Evolutionary conservation across 2,113 vertebrate genomes (phyloP).

Genomic region (Dasyornis broadbenti): DNA sequence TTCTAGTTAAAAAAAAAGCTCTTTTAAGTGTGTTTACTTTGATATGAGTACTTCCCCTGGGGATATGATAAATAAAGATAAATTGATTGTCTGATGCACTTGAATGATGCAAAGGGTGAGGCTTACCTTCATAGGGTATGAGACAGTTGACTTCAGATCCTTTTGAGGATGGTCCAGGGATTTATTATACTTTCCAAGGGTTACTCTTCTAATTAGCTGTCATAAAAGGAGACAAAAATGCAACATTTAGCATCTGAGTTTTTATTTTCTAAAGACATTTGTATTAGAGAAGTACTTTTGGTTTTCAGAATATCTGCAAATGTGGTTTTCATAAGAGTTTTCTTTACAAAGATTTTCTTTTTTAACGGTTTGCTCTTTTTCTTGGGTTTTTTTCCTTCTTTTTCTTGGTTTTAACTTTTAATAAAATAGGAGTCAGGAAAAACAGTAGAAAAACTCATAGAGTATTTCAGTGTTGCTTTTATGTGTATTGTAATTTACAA

Average conservation of each 20-base stretch:
- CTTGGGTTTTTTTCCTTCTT: rapidly evolving
- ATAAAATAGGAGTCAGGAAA: background rate
- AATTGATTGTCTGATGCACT: rapidly evolving
- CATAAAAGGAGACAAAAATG: background rate
- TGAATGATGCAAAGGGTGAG: background rate
- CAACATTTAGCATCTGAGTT: background rate
- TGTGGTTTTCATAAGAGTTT: background rate
- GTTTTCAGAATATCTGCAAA: background rate
- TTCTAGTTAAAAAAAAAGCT: rapidly evolving
- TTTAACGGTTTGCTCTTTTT: background rate
- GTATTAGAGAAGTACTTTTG: background rate
- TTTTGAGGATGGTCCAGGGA: background rate
- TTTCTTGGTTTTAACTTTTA: background rate
- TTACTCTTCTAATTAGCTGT: background rate
- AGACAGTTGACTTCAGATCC: background rate
- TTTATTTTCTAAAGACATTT: background rate
- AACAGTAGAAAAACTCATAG: rapidly evolving
- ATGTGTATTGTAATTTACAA: background rate
- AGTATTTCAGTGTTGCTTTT: background rate
- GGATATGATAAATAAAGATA: background rate
- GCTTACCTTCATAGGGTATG: background rate
- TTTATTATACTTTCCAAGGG: background rate
- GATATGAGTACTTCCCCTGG: rapidly evolving
- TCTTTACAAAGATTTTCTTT: background rate
- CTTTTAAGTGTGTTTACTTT: background rate